Base-by-base conservation (phyloP, 2,888 invertebrate species). In the Caenorhabditis wallacei region DNA sequence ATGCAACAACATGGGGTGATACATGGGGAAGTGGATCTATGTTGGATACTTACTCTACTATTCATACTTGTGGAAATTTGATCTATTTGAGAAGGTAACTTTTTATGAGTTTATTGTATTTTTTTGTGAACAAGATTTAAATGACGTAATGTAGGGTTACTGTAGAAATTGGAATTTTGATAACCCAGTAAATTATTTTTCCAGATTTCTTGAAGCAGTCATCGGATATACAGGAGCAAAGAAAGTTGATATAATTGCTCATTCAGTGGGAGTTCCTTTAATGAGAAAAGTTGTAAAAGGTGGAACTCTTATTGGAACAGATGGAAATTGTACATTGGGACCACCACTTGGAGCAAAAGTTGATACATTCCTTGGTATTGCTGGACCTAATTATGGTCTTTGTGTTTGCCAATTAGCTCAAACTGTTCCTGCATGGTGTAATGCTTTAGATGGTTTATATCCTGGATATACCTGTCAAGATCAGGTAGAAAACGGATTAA, bases 361-460 rank as follows among this genome's bases (percentile, higher is more conserved):
- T 48, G 91, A 91, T 68, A 90, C 91, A n/a, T 91, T 91, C 72
- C 82, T 91, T 0, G 91, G 91, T 2, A 91, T 91, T 61, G 85
- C 90, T 37, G 91, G 91, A 3, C 91, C 91, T 7, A 91, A 91
- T 63, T 91, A 87, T 61, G 91, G 88, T 18, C 86, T 91, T 8
- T 91, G 91, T 68, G 89, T 91, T 24, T 91, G 91, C 66, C 91
- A 91, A 80, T 61, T 91, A 57, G 91, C 91, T 5, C 91, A 91
- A 69, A 91, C 91, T 2, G 89, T 91, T 2, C 91, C 91, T 1
- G 91, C 91, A 0, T 91, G 90, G 90, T 91, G 91, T 66, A 91
- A 91, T 80, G 91, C 91, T 20, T 80, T 91, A 30, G 91, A 91
- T 59, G 91, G 91, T 24, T 82, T 91, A 18, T 89, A 89, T 72